phyloP scores from a whole-genome alignment of 2,888 invertebrate species.

The Diabrotica balteata region DNA sequence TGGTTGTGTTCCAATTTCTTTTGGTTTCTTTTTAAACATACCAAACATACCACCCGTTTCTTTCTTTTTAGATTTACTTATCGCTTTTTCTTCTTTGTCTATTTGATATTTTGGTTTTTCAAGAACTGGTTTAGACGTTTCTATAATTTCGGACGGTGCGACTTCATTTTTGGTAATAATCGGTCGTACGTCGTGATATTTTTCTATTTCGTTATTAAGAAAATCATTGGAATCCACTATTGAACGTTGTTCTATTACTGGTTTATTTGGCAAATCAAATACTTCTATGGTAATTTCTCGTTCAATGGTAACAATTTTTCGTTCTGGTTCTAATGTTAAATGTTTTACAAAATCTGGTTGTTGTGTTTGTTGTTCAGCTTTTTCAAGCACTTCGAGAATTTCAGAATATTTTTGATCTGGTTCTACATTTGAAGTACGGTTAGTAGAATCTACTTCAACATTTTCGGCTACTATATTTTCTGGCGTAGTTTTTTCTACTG shows the following conservation, averaged over 20 bases:
- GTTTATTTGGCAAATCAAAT: constrained; percentile 7
- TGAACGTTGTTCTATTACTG: not conserved
- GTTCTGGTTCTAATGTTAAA: constrained; percentile 5
- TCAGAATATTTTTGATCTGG: constrained; percentile 4
- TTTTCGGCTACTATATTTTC: constrained; percentile 22
- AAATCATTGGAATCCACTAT: constrained; percentile 20
- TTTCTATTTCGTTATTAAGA: constrained; percentile 37
- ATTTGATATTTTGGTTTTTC: constrained; percentile 39
- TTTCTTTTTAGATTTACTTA: constrained; percentile 17
- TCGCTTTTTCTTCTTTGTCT: constrained; percentile 19
- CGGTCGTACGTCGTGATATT: constrained; percentile 40
- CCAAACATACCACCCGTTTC: constrained; percentile 20
- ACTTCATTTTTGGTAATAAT: not conserved
- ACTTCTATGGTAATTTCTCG: not conserved
- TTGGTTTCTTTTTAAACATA: constrained; percentile 33
- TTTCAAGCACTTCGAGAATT: not conserved
- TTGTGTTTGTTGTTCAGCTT: constrained; percentile 3
- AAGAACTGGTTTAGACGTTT: not conserved
- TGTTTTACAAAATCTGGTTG: constrained; percentile 10
- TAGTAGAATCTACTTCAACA: constrained; percentile 10
- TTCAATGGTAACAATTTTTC: constrained; percentile 5
- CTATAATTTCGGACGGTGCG: no score
- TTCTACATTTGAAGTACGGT: constrained; percentile 30
- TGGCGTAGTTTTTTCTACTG: not conserved
- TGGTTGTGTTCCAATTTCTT: not conserved